Base-by-base conservation (phyloP, 2,113 vertebrate species). In the Salvator merianae region DNA sequence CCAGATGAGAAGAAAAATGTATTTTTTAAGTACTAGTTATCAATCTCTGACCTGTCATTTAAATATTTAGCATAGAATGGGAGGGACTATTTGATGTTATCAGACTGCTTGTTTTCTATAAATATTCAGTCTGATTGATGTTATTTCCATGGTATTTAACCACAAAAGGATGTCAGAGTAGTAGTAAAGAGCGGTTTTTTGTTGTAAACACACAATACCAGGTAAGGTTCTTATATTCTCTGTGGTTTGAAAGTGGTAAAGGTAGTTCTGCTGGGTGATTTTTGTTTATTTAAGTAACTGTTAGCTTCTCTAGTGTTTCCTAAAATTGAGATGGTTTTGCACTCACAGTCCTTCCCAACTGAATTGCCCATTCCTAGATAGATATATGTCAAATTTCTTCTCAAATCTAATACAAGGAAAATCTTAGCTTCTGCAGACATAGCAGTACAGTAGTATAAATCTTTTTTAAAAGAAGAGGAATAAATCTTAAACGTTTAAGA, bases 141-240 rank as follows among this genome's bases (percentile, higher is more conserved):
- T 88, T 70, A 65, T 79, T 87, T 94, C 50, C 91, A 47, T 68
- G 30, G 47, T 32, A 79, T 22, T 79, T 53, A 59, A 59, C 55
- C 55, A 59, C 55, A 59, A 59, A 59, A 59, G 16, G 55, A 59
- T 59, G 55, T 20, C 14, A 86, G 50, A 13, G 50, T 36, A 32
- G 70, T 7, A 10, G 30, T 22, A 55, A 28, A 26, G 62, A 22
- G 66, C 28, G 53, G 1, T 7, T 34, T 71, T 71, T 30, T 43
- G 71, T 38, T 77, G 84, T 85, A 34, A 75, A 69, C 59, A 24
- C 40, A 80, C 40, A 13, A 79, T 88, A 87, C 84, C 73, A n/a
- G 14, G 86, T 43, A 38, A 65, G 84, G 20, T 30, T 88, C 65
- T 3, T 0, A 83, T 36, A 75, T 36, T 89, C 9, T 72, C 47